Evolutionary conservation across 1,140 invertebrate genomes (phyloP).

Genomic region (Archivesica marissinica): DNA sequence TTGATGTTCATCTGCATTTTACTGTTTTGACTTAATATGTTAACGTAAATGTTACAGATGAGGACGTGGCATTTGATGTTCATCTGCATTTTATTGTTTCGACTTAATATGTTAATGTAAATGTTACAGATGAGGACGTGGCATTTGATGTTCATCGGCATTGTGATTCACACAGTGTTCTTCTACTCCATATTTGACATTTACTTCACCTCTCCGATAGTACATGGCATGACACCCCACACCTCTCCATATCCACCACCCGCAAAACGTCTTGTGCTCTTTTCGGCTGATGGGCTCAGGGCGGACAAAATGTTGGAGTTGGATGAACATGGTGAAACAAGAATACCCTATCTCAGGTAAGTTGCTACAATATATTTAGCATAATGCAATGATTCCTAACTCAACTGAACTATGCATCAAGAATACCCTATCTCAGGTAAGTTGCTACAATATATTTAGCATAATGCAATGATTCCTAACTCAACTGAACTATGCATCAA

Average conservation of each 20-base stretch:
- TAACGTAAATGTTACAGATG: constrained; percentile 69
- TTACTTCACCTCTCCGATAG: constrained; percentile 87
- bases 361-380: neutral
- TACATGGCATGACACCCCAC: constrained; percentile 85
- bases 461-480: neutral
- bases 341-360: constrained; percentile 87
- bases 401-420: constrained; percentile 57
- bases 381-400: neutral
- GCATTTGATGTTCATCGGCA: constrained; percentile 76
- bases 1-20: too few relatives aligned
- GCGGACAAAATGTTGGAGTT: constrained; percentile 90
- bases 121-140: constrained; percentile 71
- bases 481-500: constrained; percentile 57
- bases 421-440: constrained; percentile 87
- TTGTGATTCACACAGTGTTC: constrained; percentile 86
- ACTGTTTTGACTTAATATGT: too few relatives aligned
- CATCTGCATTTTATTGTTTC: too few relatives aligned
- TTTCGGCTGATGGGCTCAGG: constrained; percentile 95
- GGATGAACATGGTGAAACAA: constrained; percentile 80
- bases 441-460: neutral
- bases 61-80: constrained; percentile 77
- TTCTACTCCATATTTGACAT: constrained; percentile 88
- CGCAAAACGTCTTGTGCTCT: constrained; percentile 92
- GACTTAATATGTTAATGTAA: too few relatives aligned
- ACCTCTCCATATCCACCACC: constrained; percentile 83